Percentiles rank a stretch among this genome's conserved stretches.
phyloP scores from a whole-genome alignment of 2,797 vertebrate genomes.

The Myotis pilosus region DNA sequence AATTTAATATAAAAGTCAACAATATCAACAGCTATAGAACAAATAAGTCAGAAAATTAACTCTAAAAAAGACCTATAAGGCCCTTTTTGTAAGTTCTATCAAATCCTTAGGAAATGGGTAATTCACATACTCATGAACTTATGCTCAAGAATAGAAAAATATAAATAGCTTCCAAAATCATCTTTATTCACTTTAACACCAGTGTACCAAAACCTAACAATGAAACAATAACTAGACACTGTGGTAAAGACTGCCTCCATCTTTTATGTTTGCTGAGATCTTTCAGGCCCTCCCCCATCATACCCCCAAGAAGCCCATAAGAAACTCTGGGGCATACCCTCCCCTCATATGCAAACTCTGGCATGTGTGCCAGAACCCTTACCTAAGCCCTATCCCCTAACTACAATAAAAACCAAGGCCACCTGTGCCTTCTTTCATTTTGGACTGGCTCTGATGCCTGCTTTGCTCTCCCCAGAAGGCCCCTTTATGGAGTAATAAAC shows the following conservation, averaged over 20 bases:
- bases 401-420: neutral
- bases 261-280: neutral
- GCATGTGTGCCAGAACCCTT: neutral
- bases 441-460: neutral
- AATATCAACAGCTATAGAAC: neutral
- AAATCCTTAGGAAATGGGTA: neutral
- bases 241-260: neutral
- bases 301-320: neutral
- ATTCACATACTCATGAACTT: neutral
- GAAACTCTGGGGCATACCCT: neutral
- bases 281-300: neutral
- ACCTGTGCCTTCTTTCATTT: neutral
- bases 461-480: neutral
- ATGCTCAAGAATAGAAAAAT: neutral
- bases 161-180: neutral
- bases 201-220: neutral
- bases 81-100: neutral
- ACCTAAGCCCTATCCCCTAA: neutral
- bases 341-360: too few species aligned
- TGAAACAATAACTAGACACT: neutral
- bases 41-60: neutral
- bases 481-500: neutral
- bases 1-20: neutral
- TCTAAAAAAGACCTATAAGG: constrained; percentile 8
- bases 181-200: neutral